Evolutionary conservation across 92 coral and sea anemone species (phyloP), one percentile per base, ranked within the genome.

Genomic region (Zoanthus gigantus): DNA sequence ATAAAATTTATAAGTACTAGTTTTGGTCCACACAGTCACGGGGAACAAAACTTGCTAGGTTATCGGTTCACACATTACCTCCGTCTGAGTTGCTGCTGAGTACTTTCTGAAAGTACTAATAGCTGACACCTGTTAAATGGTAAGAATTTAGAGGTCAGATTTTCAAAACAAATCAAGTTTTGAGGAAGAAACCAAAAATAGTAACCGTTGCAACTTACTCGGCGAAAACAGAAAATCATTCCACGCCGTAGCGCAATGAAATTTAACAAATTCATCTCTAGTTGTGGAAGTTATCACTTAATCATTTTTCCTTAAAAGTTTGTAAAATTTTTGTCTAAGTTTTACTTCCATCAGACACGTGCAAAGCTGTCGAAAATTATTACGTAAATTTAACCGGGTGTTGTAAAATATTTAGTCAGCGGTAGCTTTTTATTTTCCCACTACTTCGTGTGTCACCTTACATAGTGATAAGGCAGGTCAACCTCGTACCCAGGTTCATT

Each of bases 171-270:
- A 47, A 74, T 17, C 16, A n/a, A 23, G 30, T 6, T 47, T 18
- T 46, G 3, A 29, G 4, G 4, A 37, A 44, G 1, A 15, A 46
- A 46, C 9, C 1, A 15, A 37, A 7, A 0, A 23, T 23, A 23
- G 23, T 23, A 23, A 23, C 23, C 23, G 23, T 23, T 23, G 15
- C 4, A 54, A 77, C 82, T 77, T 54, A 77, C 82, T 5, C 52
- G 67, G 46, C 82, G 82, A 77, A 77, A 77, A 53, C 44, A 32
- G 23, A 77, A 18, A 9, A 9, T n/a, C 23, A 77, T 56, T 54
- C 82, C 82, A 9, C 82, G 82, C 65, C 82, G 67, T 16, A 53
- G 67, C 67, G 82, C 68, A 30, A 54, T 23, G 1, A 77, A 77
- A 54, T 63, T 31, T 67, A 13, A 6, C 68, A 53, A 14, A 34